These are phyloP conservation scores for Luehdorfia chinensis DNA, from an alignment of 1,140 invertebrate species.

Conservation along the genomic window DNA sequence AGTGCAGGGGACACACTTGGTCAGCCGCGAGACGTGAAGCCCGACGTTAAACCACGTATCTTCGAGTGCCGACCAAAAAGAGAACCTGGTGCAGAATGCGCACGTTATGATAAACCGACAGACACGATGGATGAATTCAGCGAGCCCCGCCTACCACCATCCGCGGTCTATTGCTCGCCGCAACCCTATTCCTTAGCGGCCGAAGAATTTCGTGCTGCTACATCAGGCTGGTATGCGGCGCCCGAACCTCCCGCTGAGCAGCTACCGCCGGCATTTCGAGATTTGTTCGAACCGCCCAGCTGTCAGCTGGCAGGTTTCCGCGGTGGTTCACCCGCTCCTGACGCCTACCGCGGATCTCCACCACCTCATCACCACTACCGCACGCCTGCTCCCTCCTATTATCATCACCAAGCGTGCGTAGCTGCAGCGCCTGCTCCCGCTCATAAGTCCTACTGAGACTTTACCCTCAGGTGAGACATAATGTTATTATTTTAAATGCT, in stretches of 20 bases:
- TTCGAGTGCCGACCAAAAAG: constrained; percentile 81
- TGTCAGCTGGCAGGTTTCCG: constrained; percentile 79
- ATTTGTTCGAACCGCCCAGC: constrained; percentile 73
- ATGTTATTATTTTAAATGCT: constrained; percentile 20
- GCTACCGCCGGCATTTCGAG: constrained; percentile 56
- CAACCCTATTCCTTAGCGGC: constrained; percentile 75
- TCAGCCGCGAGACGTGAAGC: constrained; percentile 71
- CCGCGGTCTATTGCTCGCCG: constrained; percentile 71
- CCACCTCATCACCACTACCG: constrained; percentile 69
- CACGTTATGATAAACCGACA: constrained; percentile 74
- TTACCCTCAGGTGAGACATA: constrained; percentile 52
- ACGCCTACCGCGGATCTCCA: constrained; percentile 71
- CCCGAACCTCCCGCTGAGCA: constrained; percentile 77
- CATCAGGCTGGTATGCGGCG: constrained; percentile 78
- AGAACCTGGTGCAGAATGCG: constrained; percentile 79
- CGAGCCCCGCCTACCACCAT: constrained; percentile 71
- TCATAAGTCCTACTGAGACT: constrained; percentile 70
- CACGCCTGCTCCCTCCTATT: constrained; percentile 68
- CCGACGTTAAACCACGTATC: constrained; percentile 77
- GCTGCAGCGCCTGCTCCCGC: constrained; percentile 60
- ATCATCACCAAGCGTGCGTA: constrained; percentile 77
- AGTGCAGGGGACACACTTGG: constrained; percentile 61
- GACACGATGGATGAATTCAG: constrained; percentile 65
- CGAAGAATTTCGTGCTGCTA: constrained; percentile 75
- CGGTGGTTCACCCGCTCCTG: constrained; percentile 74